These are phyloP conservation scores for Molossus alvarezi DNA, from an alignment of 2,797 vertebrate genomes.

Conservation along the genomic window DNA sequence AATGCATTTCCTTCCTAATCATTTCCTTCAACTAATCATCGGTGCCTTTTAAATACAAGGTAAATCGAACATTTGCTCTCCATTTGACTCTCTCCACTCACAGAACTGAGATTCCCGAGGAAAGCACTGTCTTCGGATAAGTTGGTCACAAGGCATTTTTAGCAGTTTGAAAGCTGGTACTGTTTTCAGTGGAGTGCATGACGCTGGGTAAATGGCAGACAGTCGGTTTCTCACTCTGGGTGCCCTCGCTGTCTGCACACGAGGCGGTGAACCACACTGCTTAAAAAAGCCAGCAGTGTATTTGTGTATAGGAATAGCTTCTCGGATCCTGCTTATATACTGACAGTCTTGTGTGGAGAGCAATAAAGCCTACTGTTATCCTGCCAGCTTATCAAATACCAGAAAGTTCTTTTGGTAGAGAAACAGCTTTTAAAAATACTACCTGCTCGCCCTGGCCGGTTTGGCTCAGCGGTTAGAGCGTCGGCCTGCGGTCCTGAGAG, in stretches of 20 bases:
- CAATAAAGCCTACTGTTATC: constrained; percentile 74
- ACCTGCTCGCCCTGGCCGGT: no score
- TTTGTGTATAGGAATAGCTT: constrained; percentile 70
- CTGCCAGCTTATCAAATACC: constrained; percentile 51
- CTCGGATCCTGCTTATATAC: constrained; percentile 63
- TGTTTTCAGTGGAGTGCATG: constrained; percentile 52
- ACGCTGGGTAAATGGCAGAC: constrained; percentile 51
- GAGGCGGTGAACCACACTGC: constrained; percentile 60
- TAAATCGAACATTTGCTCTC: constrained; percentile 9
- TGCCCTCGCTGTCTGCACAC: constrained; percentile 46
- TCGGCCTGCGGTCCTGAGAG: no score
- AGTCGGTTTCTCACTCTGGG: constrained; percentile 63
- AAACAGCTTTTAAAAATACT: constrained; percentile 72
- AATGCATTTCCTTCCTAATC: neutral
- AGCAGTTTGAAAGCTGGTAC: constrained; percentile 60
- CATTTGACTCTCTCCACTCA: neutral
- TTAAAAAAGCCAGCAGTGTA: constrained; percentile 62
- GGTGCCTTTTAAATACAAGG: constrained; percentile 12
- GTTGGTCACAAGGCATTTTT: constrained; percentile 66
- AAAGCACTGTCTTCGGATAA: neutral
- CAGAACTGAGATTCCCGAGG: neutral
- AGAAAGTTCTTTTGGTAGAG: constrained; percentile 33
- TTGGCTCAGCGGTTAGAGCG: no score
- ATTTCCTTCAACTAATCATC: constrained; percentile 30
- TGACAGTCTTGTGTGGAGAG: constrained; percentile 70